Base-by-base conservation (phyloP, 2,888 invertebrate genomes). In the Eurois occulta region DNA sequence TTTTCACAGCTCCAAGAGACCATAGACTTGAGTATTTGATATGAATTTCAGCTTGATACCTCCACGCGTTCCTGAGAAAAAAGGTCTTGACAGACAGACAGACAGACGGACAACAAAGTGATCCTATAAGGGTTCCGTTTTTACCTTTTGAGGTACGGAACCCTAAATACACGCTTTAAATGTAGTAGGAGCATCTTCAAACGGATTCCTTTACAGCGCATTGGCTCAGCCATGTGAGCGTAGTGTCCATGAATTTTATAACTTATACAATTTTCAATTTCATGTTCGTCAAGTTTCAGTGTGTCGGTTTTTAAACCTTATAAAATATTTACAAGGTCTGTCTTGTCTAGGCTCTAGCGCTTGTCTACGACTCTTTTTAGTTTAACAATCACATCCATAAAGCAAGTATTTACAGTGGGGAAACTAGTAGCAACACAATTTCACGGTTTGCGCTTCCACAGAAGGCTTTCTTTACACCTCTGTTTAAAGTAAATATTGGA, bases 401-500 rank as follows among this genome's bases (percentile, higher is more conserved):
- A 84, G 67, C 21, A 65, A 72, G 78, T 86, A 79, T 88, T 88
- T 87, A 77, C 77, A 46, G 60, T 80, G 67, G 77, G 79, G 72
- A 78, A 79, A 81, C 79, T 84, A 86, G 89, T 80, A 84, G 81
- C 89, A 80, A 87, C 66, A 80, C 89, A 86, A 87, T 88, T 88
- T 88, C 82, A 88, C 81, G 87, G 86, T 71, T 81, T 78, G 84
- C 75, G 87, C 87, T 80, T 83, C 82, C 80, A 81, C 75, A 83
- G 84, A 87, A 84, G 83, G 86, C 77, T 87, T 87, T 86, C 89
- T 86, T 88, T 86, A 84, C 88, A 86, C 84, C 77, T 85, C 73
- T 75, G 89, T 79, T 71, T 78, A 83, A 88, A 87, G 86, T 78
- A 88, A 88, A 88, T 84, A 88, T 88, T 88, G 84, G 78, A 86